Conservation (phyloP, 2,797 vertebrate genomes). For the Gorsachius magnificus region DNA sequence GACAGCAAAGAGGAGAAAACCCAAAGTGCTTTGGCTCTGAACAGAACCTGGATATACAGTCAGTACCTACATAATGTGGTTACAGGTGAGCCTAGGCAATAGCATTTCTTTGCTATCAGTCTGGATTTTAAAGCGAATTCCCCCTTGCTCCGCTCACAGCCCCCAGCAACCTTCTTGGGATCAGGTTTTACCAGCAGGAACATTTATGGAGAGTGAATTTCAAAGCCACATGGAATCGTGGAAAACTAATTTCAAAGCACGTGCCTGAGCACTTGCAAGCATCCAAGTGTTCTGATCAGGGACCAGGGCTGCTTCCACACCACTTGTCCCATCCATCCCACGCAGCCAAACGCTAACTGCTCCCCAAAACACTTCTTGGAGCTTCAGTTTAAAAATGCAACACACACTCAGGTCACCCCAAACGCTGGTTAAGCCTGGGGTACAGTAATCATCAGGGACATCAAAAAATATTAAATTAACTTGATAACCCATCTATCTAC, state of each 20-base stretch:
- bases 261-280: neutral
- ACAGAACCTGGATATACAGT: neutral
- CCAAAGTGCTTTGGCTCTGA: neutral
- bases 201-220: neutral
- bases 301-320: accelerated
- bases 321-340: neutral
- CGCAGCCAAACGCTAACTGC: neutral
- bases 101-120: neutral
- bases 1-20: neutral
- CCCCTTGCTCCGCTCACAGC: neutral
- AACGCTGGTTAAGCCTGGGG: neutral
- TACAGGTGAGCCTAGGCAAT: neutral
- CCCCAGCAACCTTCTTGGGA: neutral
- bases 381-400: neutral
- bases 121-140: neutral
- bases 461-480: neutral
- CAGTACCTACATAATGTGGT: accelerated
- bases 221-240: neutral
- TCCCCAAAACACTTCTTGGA: neutral
- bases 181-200: neutral
- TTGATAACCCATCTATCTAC: accelerated
- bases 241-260: conserved; percentile 13
- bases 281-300: neutral
- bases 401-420: neutral
- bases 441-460: neutral